Evolutionary conservation across 2,113 vertebrate species (phyloP).

Genomic region (Phasianus colchicus): DNA sequence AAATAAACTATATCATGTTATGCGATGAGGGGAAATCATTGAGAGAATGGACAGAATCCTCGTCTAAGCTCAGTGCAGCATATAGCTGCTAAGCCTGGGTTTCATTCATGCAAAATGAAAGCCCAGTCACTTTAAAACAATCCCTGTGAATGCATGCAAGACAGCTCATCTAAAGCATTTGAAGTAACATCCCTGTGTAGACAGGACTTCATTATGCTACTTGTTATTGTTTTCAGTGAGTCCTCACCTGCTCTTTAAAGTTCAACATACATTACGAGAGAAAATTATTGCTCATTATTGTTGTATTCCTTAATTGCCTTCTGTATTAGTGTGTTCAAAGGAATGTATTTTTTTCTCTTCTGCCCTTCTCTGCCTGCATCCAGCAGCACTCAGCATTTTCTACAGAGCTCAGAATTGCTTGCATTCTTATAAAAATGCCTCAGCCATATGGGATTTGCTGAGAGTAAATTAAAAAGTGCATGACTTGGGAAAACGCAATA

Average conservation of each 20-base stretch:
- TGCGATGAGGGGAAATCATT: background rate
- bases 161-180: background rate
- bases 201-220: conserved; percentile 1
- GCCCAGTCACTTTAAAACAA: background rate
- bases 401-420: conserved; percentile 47
- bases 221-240: conserved; percentile 35
- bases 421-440: conserved; percentile 56
- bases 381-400: conserved; percentile 57
- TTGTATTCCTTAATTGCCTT: conserved; percentile 44
- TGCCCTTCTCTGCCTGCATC: conserved; percentile 27
- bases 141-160: background rate
- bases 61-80: background rate
- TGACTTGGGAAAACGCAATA: conserved; percentile 19
- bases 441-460: conserved; percentile 34
- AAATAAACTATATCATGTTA: background rate
- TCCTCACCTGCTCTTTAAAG: conserved; percentile 40
- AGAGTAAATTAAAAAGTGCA: conserved; percentile 62
- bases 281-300: conserved; percentile 46
- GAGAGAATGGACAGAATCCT: background rate
- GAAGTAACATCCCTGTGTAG: background rate
- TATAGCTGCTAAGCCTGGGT: background rate
- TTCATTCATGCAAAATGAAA: conserved; percentile 13
- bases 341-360: conserved; percentile 3
- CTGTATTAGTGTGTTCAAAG: conserved; percentile 42
- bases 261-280: conserved; percentile 2